Base-by-base conservation (phyloP, 2,113 vertebrate species). In the Galbula dea region DNA sequence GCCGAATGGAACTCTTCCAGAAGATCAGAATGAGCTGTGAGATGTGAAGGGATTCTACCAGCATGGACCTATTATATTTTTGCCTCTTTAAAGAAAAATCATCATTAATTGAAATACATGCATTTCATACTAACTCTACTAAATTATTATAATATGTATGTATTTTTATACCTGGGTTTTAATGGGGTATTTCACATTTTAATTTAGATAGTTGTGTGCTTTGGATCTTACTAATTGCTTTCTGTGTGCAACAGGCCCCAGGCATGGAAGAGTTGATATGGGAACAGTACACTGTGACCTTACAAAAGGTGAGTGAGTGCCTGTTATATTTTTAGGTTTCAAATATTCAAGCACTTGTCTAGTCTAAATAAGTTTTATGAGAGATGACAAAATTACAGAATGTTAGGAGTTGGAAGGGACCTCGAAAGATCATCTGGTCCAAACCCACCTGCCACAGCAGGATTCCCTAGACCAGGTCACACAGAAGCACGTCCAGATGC, bases 221-320 rank as follows among this genome's bases (percentile, higher is more conserved):
- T 23, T 93, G 37, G 82, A 12, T 76, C 84, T 91, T 90, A 67
- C 57, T 95, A 92, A 91, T 93, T 85, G 87, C 88, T 68, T 80
- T 97, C 89, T 66, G 83, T 97, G 82, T 94, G n/a, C 92, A 94
- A 66, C 79, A 98, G 98, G 97, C 97, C 87, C 83, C 97, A 97
- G 98, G 97, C 96, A 99, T 99, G 98, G 99, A 99, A 95, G 99
- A 99, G 87, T 96, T 98, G 83, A 98, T 99, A 89, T 99, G 99
- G 99, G 99, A 99, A 95, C 99, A 99, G 97, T 99, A 98, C 95
- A 99, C 98, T 37, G 99, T 99, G 97, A 99, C 98, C 89, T 97
- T 99, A 86, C 99, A 99, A 81, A 98, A 98, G 98, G 99, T 99
- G 96, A 98, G 98, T 95, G 83, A 97, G 97, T 91, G 83, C 83